Evolutionary conservation across 2,113 vertebrate genomes (phyloP), one percentile per base, ranked within the genome.

Genomic region (Notechis scutatus): DNA sequence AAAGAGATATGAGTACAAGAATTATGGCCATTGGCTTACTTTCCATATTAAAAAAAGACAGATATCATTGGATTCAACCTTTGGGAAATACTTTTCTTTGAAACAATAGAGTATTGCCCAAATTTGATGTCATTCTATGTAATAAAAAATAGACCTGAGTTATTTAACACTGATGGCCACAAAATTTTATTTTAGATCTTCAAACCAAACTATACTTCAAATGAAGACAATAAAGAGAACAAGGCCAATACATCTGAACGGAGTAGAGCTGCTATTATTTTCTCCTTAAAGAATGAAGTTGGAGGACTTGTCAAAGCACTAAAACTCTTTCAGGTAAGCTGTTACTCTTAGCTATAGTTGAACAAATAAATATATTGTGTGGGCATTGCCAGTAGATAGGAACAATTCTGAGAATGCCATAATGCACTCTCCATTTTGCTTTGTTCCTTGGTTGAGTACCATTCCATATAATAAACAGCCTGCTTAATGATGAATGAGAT

Each of bases 281-380:
- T 99, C 96, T 99, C 99, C 64, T 97, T 99, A 93, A 99, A 99
- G 96, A 99, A 99, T 98, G 99, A 99, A 98, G 97, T 99, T 1
- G 99, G 99, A 94, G 99, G 99, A 90, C 98, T 99, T 86, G 98
- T 99, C 42, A 99, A 99, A 97, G 99, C 99, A 5, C 97, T 99
- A 52, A 99, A 98, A 97, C 98, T 99, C 91, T 99, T 99, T 95
- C 99, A 99, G 98, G 99, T 99, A 96, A 55, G 91, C 12, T 20
- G 12, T 93, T 52, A 93, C 26, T 0, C 0, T 57, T 52, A 85
- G 90, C 29, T 96, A n/a, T 15, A 92, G 45, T 52, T 91, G 52
- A 23, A 50, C 29, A 14, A 64, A 0, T 89, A 85, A 91, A 57
- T 3, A 0, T 52, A 93, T 89, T 89, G 74, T 90, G 34, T 81